A percentile compares a stretch with the other conserved stretches of the same genome.
Conservation (phyloP, 2,113 vertebrate species). For the Noturus placidus region DNA sequence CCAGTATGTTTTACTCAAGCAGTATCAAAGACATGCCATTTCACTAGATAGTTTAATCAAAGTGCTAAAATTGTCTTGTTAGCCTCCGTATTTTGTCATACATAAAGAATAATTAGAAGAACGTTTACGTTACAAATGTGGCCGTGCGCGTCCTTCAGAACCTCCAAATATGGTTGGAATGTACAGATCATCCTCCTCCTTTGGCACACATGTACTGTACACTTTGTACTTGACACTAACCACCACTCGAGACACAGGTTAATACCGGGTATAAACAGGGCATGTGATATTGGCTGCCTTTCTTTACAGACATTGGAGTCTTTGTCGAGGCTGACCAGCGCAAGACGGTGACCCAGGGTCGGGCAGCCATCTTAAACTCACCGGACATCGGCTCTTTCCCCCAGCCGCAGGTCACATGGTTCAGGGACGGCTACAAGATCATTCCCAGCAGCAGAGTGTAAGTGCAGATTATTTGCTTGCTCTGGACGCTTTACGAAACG, state of each 20-base stretch:
- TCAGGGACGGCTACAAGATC: slow-evolving; percentile 92
- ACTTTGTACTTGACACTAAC: not conserved
- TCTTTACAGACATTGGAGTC: slow-evolving; percentile 80
- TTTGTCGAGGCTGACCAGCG: slow-evolving; percentile 78
- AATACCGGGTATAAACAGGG: not conserved
- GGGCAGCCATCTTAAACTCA: slow-evolving; percentile 79
- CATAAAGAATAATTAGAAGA: too few species aligned
- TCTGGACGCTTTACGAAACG: slow-evolving; percentile 13
- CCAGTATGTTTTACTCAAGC: not conserved
- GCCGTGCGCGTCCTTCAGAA: not conserved
- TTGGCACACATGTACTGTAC: not conserved
- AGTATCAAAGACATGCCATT: not conserved
- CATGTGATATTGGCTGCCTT: slow-evolving; percentile 41
- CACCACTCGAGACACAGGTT: not conserved
- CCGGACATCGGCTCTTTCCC: slow-evolving; percentile 79
- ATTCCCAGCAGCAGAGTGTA: slow-evolving; percentile 89
- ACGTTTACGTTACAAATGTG: not conserved
- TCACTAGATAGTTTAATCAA: not conserved
- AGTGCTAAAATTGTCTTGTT: not conserved
- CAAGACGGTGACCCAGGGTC: slow-evolving; percentile 76
- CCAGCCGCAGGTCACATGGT: slow-evolving; percentile 88
- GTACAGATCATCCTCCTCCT: not conserved
- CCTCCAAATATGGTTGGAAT: not conserved
- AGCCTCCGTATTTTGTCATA: not conserved
- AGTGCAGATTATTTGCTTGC: slow-evolving; percentile 59